Evolutionary conservation across 2,797 vertebrate genomes (phyloP).

Genomic region (Capromys pilorides): DNA sequence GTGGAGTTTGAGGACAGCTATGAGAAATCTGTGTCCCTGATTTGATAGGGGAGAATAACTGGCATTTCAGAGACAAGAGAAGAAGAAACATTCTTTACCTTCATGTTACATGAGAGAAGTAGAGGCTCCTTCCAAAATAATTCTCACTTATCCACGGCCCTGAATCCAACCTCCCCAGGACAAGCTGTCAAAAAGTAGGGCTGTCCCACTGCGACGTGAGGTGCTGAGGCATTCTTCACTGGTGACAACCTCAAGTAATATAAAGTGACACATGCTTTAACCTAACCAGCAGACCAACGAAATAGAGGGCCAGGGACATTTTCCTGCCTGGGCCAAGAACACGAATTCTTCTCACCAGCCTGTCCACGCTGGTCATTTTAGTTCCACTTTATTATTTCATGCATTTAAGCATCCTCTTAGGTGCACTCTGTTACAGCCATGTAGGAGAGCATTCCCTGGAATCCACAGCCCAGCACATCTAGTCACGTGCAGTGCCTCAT

Average conservation of each 20-base stretch:
- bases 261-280: background rate
- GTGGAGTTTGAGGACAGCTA: background rate
- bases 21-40: background rate
- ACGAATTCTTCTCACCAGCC: background rate
- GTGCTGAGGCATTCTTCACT: constrained; percentile 3
- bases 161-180: background rate
- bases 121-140: constrained; percentile 11
- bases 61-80: background rate
- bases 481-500: background rate
- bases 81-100: background rate
- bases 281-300: background rate
- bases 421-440: background rate
- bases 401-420: background rate
- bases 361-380: background rate
- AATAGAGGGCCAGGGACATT: background rate
- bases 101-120: background rate
- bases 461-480: background rate
- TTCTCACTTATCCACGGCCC: background rate
- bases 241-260: background rate
- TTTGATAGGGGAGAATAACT: background rate
- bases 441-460: background rate
- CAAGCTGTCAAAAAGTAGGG: background rate
- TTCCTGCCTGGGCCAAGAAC: background rate
- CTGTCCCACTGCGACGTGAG: constrained; percentile 8
- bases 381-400: background rate